Evolutionary conservation across 2,113 vertebrate species (phyloP).

Genomic region (Otis tarda): DNA sequence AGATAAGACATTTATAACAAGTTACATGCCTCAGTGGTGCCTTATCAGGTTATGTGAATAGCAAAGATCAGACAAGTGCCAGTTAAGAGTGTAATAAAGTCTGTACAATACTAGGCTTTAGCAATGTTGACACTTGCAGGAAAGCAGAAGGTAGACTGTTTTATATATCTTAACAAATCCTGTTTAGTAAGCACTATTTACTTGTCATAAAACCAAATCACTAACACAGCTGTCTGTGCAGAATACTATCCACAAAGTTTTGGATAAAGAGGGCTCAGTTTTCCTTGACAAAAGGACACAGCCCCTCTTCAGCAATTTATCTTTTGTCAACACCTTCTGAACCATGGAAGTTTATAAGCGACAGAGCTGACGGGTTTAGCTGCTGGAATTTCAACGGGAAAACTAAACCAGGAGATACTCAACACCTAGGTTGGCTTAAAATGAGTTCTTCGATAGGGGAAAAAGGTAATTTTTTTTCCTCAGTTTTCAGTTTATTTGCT

Average conservation of each 20-base stretch:
- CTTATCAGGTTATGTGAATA: constrained; percentile 10
- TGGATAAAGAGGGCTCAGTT: background rate
- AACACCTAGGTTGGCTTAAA: background rate
- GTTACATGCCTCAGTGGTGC: background rate
- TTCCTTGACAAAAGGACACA: background rate
- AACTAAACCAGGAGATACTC: background rate
- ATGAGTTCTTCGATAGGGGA: background rate
- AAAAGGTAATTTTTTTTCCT: background rate
- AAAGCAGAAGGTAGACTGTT: constrained; percentile 12
- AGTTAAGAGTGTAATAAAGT: constrained; percentile 7
- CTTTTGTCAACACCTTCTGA: background rate
- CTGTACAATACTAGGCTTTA: background rate
- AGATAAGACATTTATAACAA: background rate
- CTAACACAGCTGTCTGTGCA: background rate
- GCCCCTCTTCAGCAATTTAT: background rate
- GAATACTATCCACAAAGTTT: background rate
- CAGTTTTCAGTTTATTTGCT: background rate
- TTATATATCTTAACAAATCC: background rate
- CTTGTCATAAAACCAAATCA: constrained; percentile 5
- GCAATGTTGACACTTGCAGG: background rate
- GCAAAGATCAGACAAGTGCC: background rate
- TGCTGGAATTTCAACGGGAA: background rate
- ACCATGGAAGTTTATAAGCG: background rate
- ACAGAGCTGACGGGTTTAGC: background rate
- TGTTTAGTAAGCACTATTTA: background rate